phyloP scores from a whole-genome alignment of 2,888 invertebrate genomes.

The Crepidodera aurea region DNA sequence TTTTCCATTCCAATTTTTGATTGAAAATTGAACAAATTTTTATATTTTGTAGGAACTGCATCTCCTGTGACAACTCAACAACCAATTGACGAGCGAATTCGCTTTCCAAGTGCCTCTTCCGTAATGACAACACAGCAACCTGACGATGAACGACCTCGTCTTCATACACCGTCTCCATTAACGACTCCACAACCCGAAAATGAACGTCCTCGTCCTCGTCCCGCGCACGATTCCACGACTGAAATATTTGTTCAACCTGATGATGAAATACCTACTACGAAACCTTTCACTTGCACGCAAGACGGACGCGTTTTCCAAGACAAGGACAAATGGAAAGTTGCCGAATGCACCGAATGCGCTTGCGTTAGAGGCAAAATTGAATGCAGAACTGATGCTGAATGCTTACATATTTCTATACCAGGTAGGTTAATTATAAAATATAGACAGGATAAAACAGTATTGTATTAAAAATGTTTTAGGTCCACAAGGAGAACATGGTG shows the following conservation, averaged over 20 bases:
- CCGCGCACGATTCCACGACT: slow-evolving; percentile 39
- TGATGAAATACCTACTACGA: slow-evolving; percentile 52
- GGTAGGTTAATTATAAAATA: no score
- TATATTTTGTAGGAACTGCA: not conserved
- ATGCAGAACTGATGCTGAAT: slow-evolving; percentile 64
- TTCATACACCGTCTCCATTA: slow-evolving; percentile 15
- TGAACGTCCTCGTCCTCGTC: slow-evolving; percentile 47
- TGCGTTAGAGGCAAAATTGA: slow-evolving; percentile 72
- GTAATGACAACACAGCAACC: not conserved
- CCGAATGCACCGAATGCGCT: slow-evolving; percentile 76
- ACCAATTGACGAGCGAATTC: no score
- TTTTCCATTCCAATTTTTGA: no score
- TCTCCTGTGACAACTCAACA: not conserved
- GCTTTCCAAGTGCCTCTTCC: no score
- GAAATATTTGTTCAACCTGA: slow-evolving; percentile 55
- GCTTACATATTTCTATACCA: slow-evolving; percentile 54
- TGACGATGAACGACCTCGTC: not conserved
- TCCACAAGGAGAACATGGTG: slow-evolving; percentile 65
- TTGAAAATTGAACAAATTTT: no score
- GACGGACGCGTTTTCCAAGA: slow-evolving; percentile 63
- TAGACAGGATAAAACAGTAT: not conserved
- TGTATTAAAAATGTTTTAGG: slow-evolving; percentile 46
- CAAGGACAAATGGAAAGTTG: slow-evolving; percentile 74
- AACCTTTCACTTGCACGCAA: slow-evolving; percentile 47
- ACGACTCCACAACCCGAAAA: slow-evolving; percentile 57